Percentiles rank a stretch among this genome's conserved stretches.
phyloP scores from a whole-genome alignment of 1,140 invertebrate genomes.

The Drosophila persimilis region DNA sequence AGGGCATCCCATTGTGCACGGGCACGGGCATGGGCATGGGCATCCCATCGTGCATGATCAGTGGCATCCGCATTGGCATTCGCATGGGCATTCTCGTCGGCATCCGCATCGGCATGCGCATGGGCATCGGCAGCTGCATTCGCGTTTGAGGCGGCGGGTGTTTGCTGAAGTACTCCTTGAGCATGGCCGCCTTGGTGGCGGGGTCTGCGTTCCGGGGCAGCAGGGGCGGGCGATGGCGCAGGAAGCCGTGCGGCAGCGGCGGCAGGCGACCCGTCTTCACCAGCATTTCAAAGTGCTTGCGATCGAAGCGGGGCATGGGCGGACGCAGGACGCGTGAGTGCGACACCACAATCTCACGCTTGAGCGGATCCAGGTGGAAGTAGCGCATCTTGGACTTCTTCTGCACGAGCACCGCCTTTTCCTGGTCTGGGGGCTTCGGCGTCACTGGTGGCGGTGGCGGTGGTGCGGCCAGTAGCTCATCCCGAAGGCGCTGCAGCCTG shows the following conservation, averaged over 20 bases:
- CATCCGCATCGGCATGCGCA: background rate
- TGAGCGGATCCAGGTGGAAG: conserved; percentile 56
- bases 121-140: conserved; percentile 14
- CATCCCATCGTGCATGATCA: conserved; percentile 13
- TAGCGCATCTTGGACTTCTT: conserved; percentile 64
- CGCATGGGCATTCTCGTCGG: background rate
- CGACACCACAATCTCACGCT: conserved; percentile 44
- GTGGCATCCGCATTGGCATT: background rate
- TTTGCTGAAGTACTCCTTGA: conserved; percentile 66
- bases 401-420: conserved; percentile 56
- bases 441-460: conserved; percentile 50
- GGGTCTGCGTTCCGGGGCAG: conserved; percentile 47
- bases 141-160: conserved; percentile 64
- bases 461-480: conserved; percentile 52
- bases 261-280: conserved; percentile 59
- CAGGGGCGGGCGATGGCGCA: conserved; percentile 54
- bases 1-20: conserved; percentile 32
- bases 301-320: conserved; percentile 48
- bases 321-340: conserved; percentile 32
- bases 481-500: conserved; percentile 43
- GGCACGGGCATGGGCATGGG: conserved; percentile 13
- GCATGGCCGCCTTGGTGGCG: conserved; percentile 34
- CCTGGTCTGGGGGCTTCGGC: conserved; percentile 44
- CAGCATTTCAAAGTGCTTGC: conserved; percentile 68
- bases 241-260: conserved; percentile 37